These are phyloP conservation scores for Acanthurus leucopareius DNA, from an alignment of 2,797 vertebrate genomes.

Conservation along the genomic window DNA sequence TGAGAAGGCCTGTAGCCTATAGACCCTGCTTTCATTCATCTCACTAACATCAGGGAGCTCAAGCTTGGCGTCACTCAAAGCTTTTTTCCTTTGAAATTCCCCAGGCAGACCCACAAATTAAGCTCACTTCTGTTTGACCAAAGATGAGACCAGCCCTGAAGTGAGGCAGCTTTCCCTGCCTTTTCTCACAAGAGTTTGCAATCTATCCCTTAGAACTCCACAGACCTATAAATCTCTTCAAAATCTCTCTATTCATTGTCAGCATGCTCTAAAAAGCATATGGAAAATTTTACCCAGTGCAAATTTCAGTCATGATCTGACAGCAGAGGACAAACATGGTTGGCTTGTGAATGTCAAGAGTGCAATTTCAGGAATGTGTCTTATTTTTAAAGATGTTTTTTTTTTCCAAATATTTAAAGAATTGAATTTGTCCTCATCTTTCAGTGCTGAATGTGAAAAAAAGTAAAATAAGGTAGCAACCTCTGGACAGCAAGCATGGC, in stretches of 20 bases:
- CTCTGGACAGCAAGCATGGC: conserved; percentile 16
- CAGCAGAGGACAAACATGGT: conserved; percentile 51
- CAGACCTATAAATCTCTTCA: conserved; percentile 81
- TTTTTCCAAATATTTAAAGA: conserved; percentile 24
- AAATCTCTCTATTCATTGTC: conserved; percentile 83
- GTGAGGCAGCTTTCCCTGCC: conserved; percentile 76
- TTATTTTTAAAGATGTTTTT: conserved; percentile 36
- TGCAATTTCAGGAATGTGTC: conserved; percentile 6
- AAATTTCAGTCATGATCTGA: conserved; percentile 55
- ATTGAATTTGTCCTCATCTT: conserved; percentile 19
- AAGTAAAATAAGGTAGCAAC: background rate
- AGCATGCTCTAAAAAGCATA: conserved; percentile 60
- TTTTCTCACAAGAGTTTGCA: conserved; percentile 81
- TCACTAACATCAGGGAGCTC: conserved; percentile 83
- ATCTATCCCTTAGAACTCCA: conserved; percentile 79
- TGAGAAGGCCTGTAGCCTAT: conserved; percentile 78
- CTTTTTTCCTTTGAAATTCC: conserved; percentile 85
- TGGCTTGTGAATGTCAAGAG: conserved; percentile 37
- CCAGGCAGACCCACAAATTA: conserved; percentile 85
- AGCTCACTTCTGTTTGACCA: conserved; percentile 85
- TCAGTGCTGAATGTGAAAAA: conserved; percentile 13
- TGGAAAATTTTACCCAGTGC: conserved; percentile 54
- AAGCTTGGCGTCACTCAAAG: conserved; percentile 81
- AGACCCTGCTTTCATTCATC: conserved; percentile 84
- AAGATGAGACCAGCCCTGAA: conserved; percentile 81